Evolutionary conservation across 1,140 invertebrate species (phyloP).

Genomic region (Leguminivora glycinivorella): DNA sequence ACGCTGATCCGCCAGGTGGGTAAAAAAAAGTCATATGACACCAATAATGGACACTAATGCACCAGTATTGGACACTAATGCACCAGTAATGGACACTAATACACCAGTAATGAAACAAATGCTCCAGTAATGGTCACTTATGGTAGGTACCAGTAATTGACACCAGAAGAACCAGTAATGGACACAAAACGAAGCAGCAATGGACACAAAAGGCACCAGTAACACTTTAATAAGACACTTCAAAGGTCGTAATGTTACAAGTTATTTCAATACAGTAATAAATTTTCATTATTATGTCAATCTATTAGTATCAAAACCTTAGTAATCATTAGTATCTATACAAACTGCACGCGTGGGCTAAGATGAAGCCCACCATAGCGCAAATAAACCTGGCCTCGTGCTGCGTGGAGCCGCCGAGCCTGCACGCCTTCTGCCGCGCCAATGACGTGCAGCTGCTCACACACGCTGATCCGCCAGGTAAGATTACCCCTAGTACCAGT

Average conservation of each 20-base stretch:
- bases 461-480: conserved; percentile 90
- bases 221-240: too few species aligned
- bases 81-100: not conserved
- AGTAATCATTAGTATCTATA: too few species aligned
- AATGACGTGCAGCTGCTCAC: conserved; percentile 96
- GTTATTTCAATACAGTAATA: too few species aligned
- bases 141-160: too few species aligned
- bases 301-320: too few species aligned
- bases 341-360: conserved; percentile 87
- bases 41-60: not conserved
- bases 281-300: too few species aligned
- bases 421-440: conserved; percentile 93
- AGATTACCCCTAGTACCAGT: not conserved
- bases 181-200: too few species aligned
- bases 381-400: conserved; percentile 98
- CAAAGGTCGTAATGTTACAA: too few species aligned
- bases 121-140: too few species aligned
- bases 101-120: too few species aligned
- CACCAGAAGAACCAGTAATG: not conserved
- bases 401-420: conserved; percentile 95
- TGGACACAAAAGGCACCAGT: too few species aligned
- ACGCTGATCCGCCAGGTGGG: conserved; percentile 88
- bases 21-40: not conserved
- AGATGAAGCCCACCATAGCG: conserved; percentile 93
- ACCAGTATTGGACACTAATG: not conserved